Evolutionary conservation across 2,888 invertebrate genomes (phyloP).

Genomic region (Cataglyphis albicans): DNA sequence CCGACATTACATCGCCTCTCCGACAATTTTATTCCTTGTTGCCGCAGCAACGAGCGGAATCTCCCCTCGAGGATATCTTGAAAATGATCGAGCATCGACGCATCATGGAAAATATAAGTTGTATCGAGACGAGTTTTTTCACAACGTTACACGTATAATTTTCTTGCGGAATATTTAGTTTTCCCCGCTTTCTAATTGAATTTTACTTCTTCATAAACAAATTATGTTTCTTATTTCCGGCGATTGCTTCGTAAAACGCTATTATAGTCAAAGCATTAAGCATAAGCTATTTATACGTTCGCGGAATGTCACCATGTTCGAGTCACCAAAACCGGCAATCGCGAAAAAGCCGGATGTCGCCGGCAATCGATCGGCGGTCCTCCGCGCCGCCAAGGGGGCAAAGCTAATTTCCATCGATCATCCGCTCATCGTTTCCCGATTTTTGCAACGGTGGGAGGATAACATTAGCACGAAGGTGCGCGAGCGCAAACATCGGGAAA

Average conservation of each 20-base stretch:
- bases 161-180: constrained; percentile 2
- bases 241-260: not conserved
- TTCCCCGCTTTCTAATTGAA: not conserved
- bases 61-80: constrained; percentile 25
- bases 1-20: constrained; percentile 59
- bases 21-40: constrained; percentile 63
- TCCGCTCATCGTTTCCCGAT: constrained; percentile 50
- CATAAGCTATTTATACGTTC: not conserved
- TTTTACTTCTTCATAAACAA: not conserved
- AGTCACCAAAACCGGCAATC: not conserved
- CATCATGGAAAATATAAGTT: not conserved
- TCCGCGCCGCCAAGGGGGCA: constrained; percentile 20
- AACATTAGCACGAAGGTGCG: constrained; percentile 42
- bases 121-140: not conserved
- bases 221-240: not conserved
- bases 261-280: not conserved
- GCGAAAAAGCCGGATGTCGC: constrained; percentile 26
- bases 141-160: not conserved
- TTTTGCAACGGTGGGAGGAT: constrained; percentile 55
- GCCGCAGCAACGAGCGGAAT: constrained; percentile 30
- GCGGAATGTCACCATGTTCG: not conserved
- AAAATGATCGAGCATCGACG: constrained; percentile 23
- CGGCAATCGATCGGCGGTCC: constrained; percentile 29
- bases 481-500: constrained; percentile 52
- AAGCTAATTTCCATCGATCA: constrained; percentile 71